A percentile compares a stretch with the other conserved stretches of the same genome.
These are phyloP conservation scores for Caenorhabditis japonica DNA, from an alignment of 2,888 invertebrate species.

Conservation along the genomic window DNA sequence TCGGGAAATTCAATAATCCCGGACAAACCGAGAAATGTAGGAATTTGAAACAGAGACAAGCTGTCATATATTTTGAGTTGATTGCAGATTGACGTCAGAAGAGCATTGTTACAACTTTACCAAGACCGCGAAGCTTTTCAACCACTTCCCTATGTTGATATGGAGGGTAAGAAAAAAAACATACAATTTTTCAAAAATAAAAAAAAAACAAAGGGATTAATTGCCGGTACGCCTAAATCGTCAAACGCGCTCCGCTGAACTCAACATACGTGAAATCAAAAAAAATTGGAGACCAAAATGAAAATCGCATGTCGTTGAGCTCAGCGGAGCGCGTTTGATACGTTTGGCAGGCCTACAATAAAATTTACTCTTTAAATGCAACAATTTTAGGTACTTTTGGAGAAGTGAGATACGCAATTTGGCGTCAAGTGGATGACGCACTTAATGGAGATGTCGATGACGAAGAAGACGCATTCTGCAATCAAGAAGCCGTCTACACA, in stretches of 20 bases:
- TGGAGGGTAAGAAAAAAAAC: slow-evolving; percentile 60
- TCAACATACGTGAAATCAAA: too few relatives aligned
- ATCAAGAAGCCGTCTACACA: slow-evolving; percentile 67
- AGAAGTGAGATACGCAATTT: slow-evolving; percentile 75
- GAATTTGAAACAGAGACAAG: slow-evolving; percentile 32
- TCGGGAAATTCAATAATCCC: slow-evolving; percentile 54
- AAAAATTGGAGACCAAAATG: too few relatives aligned
- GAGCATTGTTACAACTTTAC: slow-evolving; percentile 68
- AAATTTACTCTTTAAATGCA: neutral
- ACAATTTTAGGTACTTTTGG: slow-evolving; percentile 71
- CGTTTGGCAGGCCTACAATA: too few relatives aligned
- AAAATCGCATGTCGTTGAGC: too few relatives aligned
- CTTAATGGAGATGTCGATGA: slow-evolving; percentile 74
- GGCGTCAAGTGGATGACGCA: slow-evolving; percentile 70
- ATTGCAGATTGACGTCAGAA: slow-evolving; percentile 60
- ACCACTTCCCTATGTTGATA: slow-evolving; percentile 67
- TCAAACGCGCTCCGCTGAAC: too few relatives aligned
- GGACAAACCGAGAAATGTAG: slow-evolving; percentile 56
- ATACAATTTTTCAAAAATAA: too few relatives aligned
- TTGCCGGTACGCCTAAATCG: too few relatives aligned
- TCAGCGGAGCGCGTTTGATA: too few relatives aligned
- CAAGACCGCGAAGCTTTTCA: slow-evolving; percentile 74
- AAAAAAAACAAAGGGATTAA: too few relatives aligned
- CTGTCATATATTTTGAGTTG: slow-evolving; percentile 29
- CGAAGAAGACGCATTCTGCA: slow-evolving; percentile 69